A percentile compares a stretch with the other conserved stretches of the same genome.
Evolutionary conservation across 2,888 invertebrate genomes (phyloP).

Genomic region (Chydorus sphaericus): DNA sequence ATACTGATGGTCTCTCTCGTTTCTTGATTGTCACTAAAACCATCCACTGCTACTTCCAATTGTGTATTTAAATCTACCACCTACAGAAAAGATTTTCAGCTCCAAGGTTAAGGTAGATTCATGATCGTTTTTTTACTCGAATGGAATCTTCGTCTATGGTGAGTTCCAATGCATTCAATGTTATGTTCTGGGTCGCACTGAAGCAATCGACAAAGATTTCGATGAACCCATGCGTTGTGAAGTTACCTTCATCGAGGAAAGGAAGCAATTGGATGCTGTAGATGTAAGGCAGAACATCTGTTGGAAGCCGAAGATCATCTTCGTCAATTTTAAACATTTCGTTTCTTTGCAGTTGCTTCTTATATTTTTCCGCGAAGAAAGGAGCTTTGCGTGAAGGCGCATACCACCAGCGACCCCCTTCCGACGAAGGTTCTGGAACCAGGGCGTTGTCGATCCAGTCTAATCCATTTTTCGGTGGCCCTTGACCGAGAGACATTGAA

Average conservation of each 20-base stretch:
- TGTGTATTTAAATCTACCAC: slow-evolving; percentile 11
- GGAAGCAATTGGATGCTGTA: slow-evolving; percentile 18
- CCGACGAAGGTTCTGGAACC: too few relatives aligned
- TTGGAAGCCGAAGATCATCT: slow-evolving; percentile 10
- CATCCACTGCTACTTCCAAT: slow-evolving; percentile 19
- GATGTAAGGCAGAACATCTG: not conserved
- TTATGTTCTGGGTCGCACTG: slow-evolving; percentile 48
- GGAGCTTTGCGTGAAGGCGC: slow-evolving; percentile 4
- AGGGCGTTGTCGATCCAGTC: too few relatives aligned
- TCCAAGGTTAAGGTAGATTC: slow-evolving; percentile 25
- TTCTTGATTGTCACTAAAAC: slow-evolving; percentile 36
- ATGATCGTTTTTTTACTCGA: slow-evolving; percentile 27
- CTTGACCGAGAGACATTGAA: too few relatives aligned
- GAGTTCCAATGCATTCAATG: slow-evolving; percentile 57
- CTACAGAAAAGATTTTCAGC: slow-evolving; percentile 22
- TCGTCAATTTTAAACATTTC: too few relatives aligned
- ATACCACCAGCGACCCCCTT: slow-evolving; percentile 7
- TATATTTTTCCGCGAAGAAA: not conserved
- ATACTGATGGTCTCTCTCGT: not conserved
- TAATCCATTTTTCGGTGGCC: too few relatives aligned
- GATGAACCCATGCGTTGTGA: slow-evolving; percentile 18
- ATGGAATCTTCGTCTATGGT: slow-evolving; percentile 43
- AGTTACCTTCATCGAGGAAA: slow-evolving; percentile 18
- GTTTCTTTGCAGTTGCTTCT: too few relatives aligned
- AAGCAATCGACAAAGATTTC: slow-evolving; percentile 15